A percentile compares a stretch with the other conserved stretches of the same genome.
These are phyloP conservation scores for Jacana jacana DNA, from an alignment of 2,113 vertebrate species.

Conservation along the genomic window DNA sequence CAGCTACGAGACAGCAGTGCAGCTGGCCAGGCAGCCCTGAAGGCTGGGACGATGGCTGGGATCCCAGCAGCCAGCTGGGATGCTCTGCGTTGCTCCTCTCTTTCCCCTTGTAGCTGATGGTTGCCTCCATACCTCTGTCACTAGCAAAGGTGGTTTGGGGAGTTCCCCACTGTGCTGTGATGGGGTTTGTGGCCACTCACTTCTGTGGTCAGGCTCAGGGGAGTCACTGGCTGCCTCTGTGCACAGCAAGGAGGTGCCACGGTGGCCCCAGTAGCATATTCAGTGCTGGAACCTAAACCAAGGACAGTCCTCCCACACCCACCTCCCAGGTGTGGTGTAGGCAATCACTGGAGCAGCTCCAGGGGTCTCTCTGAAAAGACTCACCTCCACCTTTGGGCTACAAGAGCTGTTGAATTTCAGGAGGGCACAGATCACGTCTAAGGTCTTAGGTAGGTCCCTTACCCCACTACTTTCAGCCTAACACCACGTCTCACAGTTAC, in stretches of 20 bases:
- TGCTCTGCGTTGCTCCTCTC: not conserved
- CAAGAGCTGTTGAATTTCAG: not conserved
- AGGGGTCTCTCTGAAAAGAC: not conserved
- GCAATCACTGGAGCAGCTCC: not conserved
- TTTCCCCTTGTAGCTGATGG: not conserved
- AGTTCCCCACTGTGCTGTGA: not conserved
- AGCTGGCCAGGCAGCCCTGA: not conserved
- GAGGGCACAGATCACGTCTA: not conserved
- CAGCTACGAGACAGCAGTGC: not conserved
- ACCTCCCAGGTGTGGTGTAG: accelerated
- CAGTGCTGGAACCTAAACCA: not conserved
- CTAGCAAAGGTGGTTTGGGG: not conserved
- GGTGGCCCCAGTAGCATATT: not conserved
- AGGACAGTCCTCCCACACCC: accelerated
- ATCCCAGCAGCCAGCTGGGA: not conserved
- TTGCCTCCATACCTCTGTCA: not conserved
- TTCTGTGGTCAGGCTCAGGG: not conserved
- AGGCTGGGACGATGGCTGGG: too few relatives aligned
- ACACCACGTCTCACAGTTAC: not conserved
- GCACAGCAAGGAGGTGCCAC: accelerated
- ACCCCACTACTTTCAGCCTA: not conserved
- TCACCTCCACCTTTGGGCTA: not conserved
- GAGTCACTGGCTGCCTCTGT: not conserved
- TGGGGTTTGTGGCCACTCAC: not conserved
- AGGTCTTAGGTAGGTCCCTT: not conserved